These are phyloP conservation scores for Andrena dorsata DNA, from an alignment of 2,888 invertebrate genomes.

Conservation along the genomic window DNA sequence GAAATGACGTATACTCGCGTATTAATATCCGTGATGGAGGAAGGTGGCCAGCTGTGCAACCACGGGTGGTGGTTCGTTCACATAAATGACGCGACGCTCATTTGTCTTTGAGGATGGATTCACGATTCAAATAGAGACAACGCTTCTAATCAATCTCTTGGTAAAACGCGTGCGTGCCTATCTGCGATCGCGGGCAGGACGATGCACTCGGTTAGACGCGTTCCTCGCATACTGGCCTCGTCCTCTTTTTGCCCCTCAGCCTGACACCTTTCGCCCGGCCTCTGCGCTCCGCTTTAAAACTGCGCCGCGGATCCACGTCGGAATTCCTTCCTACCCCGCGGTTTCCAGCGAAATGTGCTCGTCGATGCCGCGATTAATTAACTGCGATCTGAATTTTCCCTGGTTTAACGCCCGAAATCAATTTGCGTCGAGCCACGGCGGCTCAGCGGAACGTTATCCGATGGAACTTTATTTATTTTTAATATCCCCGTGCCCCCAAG, in stretches of 20 bases:
- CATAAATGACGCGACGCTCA: slow-evolving; percentile 80
- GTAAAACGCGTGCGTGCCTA: slow-evolving; percentile 69
- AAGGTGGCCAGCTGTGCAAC: slow-evolving; percentile 81
- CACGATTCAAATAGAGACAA: slow-evolving; percentile 79
- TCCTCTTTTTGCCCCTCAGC: not conserved
- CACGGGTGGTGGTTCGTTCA: slow-evolving; percentile 73
- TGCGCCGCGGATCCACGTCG: not conserved
- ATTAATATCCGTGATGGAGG: slow-evolving; percentile 81
- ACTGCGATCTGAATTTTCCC: slow-evolving; percentile 24
- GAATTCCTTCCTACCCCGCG: not conserved
- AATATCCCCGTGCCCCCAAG: not conserved
- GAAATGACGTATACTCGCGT: slow-evolving; percentile 80
- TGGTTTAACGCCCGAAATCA: slow-evolving; percentile 17
- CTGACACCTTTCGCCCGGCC: slow-evolving; percentile 40
- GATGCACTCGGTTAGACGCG: slow-evolving; percentile 44
- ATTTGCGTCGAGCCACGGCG: not conserved
- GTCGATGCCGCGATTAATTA: slow-evolving; percentile 42
- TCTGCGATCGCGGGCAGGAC: slow-evolving; percentile 43
- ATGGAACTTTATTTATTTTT: slow-evolving; percentile 22
- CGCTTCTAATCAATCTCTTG: slow-evolving; percentile 80
- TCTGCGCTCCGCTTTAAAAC: not conserved
- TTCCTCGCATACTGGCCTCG: slow-evolving; percentile 39
- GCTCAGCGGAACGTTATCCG: slow-evolving; percentile 1
- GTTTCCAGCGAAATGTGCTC: slow-evolving; percentile 8
- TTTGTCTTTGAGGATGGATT: slow-evolving; percentile 82